Conservation (phyloP, 2,888 invertebrate genomes). For the Tortricodes alternella region DNA sequence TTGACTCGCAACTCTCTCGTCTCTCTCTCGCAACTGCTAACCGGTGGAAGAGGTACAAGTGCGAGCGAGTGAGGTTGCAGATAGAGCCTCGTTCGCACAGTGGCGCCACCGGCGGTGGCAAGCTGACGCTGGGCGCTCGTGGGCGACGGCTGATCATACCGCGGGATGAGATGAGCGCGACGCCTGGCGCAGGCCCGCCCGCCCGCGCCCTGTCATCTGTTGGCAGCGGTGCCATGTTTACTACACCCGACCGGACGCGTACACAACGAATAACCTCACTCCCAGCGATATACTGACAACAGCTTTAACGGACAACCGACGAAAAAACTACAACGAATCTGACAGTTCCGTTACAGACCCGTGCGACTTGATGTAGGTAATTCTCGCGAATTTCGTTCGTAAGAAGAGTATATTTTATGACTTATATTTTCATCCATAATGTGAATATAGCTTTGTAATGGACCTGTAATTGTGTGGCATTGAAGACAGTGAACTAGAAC, state of each 20-base stretch:
- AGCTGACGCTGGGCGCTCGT: conserved; percentile 43
- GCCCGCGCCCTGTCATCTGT: conserved; percentile 80
- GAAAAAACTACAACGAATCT: conserved; percentile 64
- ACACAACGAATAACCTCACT: conserved; percentile 80
- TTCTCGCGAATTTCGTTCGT: conserved; percentile 14
- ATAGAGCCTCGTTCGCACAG: conserved; percentile 50
- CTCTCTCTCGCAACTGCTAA: conserved; percentile 68
- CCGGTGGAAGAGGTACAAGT: conserved; percentile 59
- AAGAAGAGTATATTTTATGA: conserved; percentile 17
- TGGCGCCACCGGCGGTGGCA: conserved; percentile 60
- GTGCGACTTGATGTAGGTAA: conserved; percentile 10
- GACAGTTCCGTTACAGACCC: conserved; percentile 10
- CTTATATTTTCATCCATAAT: conserved; percentile 6
- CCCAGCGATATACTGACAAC: conserved; percentile 48
- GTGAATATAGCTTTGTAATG: conserved; percentile 16
- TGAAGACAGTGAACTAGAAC: conserved; percentile 36
- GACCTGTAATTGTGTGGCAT: conserved; percentile 33
- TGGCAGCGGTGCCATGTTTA: conserved; percentile 81
- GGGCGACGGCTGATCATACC: conserved; percentile 50
- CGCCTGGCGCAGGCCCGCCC: conserved; percentile 69
- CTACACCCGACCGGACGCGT: conserved; percentile 75
- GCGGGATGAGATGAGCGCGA: conserved; percentile 71
- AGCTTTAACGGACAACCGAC: conserved; percentile 51
- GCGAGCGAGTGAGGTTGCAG: conserved; percentile 47
- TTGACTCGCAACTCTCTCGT: conserved; percentile 58